Percentiles rank a stretch among this genome's conserved stretches.
These are phyloP conservation scores for Sitta europaea DNA, from an alignment of 2,113 vertebrate species.

Conservation along the genomic window DNA sequence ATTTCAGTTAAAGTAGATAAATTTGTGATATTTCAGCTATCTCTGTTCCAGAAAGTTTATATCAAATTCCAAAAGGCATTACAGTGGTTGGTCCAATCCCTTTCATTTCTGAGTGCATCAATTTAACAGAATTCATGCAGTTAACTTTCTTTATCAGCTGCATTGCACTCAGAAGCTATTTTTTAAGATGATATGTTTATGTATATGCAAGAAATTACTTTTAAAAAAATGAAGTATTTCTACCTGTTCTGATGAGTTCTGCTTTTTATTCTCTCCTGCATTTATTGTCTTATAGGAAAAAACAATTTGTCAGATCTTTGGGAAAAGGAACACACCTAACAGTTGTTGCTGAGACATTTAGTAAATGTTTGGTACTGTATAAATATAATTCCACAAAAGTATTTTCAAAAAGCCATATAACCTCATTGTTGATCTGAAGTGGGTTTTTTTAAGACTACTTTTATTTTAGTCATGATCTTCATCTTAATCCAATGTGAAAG, in stretches of 20 bases:
- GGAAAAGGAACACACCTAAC: not conserved
- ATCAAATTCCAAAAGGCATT: not conserved
- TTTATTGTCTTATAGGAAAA: conserved; percentile 15
- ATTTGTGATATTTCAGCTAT: not conserved
- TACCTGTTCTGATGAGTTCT: not conserved
- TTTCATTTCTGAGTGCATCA: not conserved
- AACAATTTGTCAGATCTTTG: conserved; percentile 19
- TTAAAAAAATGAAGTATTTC: not conserved
- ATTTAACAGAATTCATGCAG: not conserved
- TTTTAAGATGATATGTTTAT: not conserved
- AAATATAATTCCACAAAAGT: not conserved
- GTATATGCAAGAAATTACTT: not conserved
- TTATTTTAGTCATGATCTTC: not conserved
- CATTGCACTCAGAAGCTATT: not conserved
- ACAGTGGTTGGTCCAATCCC: not conserved
- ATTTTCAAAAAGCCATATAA: not conserved
- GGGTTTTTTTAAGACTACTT: not conserved
- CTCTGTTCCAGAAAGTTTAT: not conserved
- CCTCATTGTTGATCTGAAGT: not conserved
- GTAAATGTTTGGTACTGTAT: not conserved
- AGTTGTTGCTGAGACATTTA: conserved; percentile 14
- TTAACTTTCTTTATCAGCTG: not conserved
- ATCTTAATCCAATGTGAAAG: not conserved
- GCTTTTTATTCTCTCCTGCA: conserved; percentile 8
- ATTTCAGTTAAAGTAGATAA: not conserved